These are phyloP conservation scores for Exocentrus adspersus DNA, from an alignment of 2,888 invertebrate genomes.

Conservation along the genomic window DNA sequence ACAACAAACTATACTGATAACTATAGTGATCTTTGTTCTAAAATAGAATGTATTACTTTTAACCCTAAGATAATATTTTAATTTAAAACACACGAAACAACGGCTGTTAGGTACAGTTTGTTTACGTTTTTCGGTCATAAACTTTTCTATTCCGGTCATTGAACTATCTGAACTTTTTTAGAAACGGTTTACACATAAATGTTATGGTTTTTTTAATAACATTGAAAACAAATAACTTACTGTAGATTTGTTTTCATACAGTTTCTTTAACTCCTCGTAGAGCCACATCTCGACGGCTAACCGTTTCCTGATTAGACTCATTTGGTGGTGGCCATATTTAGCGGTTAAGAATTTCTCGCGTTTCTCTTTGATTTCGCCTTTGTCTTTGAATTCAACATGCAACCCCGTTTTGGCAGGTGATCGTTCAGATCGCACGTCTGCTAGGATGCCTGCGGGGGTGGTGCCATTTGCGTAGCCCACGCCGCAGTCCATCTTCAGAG, in stretches of 20 bases:
- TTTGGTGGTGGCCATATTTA: slow-evolving; percentile 97
- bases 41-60: no score
- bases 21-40: no score
- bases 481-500: slow-evolving; percentile 66
- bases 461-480: slow-evolving; percentile 58
- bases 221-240: slow-evolving; percentile 69
- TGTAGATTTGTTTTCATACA: slow-evolving; percentile 85
- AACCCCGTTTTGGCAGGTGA: slow-evolving; percentile 85
- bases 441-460: slow-evolving; percentile 60
- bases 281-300: slow-evolving; percentile 98
- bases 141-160: background rate
- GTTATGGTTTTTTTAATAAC: background rate
- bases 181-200: background rate
- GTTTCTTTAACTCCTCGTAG: slow-evolving; percentile 91
- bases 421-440: slow-evolving; percentile 73
- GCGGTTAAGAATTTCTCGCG: slow-evolving; percentile 96
- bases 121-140: no score
- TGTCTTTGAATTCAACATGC: slow-evolving; percentile 90
- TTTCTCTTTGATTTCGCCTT: slow-evolving; percentile 91
- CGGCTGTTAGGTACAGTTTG: no score
- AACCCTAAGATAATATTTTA: no score
- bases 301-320: slow-evolving; percentile 95
- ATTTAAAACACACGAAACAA: no score
- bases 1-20: background rate
- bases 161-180: background rate